phyloP scores from a whole-genome alignment of 2,113 vertebrate genomes.

The Erinaceus europaeus region DNA sequence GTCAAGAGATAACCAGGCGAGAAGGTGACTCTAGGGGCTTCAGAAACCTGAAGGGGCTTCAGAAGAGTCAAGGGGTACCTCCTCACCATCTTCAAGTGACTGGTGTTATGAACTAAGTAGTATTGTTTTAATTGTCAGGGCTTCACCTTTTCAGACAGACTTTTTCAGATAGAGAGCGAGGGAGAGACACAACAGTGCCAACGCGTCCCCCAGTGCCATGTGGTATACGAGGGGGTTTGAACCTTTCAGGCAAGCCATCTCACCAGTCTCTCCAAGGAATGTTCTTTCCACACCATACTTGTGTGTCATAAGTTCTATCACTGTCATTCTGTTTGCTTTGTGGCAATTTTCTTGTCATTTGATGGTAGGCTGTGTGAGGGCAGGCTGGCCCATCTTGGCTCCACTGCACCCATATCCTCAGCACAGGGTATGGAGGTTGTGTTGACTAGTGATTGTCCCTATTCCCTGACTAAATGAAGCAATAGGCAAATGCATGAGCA shows the following conservation, averaged over 20 bases:
- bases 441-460: background rate
- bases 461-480: background rate
- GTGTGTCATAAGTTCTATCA: accelerated
- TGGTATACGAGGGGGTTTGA: no score
- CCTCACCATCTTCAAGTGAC: no score
- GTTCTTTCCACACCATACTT: background rate
- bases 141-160: no score
- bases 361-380: background rate
- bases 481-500: background rate
- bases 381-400: background rate
- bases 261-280: no score
- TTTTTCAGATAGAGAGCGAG: no score
- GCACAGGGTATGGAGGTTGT: accelerated
- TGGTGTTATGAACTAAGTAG: no score
- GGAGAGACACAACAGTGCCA: no score
- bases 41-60: background rate
- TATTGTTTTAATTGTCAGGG: no score
- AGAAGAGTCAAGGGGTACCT: background rate
- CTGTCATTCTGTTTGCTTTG: background rate
- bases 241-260: no score
- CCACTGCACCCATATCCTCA: no score
- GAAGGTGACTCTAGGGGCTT: background rate
- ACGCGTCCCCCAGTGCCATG: no score
- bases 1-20: background rate
- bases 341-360: background rate